phyloP scores from a whole-genome alignment of 2,888 invertebrate species.

The Epinotia demarniana region DNA sequence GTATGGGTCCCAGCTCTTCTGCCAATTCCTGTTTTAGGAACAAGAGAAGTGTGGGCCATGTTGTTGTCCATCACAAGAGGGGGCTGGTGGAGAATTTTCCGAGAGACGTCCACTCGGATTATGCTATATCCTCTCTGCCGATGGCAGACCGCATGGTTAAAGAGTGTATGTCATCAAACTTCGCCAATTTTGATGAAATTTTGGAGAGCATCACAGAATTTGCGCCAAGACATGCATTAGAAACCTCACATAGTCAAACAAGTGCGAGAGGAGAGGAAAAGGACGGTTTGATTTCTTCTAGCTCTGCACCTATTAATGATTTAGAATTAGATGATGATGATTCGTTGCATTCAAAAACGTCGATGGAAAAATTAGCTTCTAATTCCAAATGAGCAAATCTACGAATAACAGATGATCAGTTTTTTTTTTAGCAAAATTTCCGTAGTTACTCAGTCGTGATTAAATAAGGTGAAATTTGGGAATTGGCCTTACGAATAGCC shows the following conservation, averaged over 20 bases:
- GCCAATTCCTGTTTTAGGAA: background rate
- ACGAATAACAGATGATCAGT: background rate
- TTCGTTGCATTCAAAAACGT: background rate
- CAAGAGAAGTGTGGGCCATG: conserved; percentile 1
- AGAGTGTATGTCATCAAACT: background rate
- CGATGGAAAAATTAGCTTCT: background rate
- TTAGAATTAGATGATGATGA: background rate
- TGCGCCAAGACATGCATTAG: background rate
- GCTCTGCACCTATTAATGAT: background rate
- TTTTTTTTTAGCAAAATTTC: no score
- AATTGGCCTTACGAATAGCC: background rate
- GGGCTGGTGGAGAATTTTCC: background rate
- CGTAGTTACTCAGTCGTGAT: background rate
- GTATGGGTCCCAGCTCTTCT: background rate
- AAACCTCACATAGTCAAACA: background rate
- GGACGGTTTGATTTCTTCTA: background rate
- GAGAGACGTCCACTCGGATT: background rate
- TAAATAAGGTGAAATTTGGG: background rate
- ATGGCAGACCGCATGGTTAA: background rate
- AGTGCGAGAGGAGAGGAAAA: background rate
- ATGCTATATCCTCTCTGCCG: background rate
- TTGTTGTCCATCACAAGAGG: background rate
- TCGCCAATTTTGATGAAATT: background rate
- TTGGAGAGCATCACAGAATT: background rate
- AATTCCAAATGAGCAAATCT: background rate